Percentiles rank a stretch among this genome's conserved stretches.
phyloP scores from a whole-genome alignment of 1,140 invertebrate genomes.

The Pseudomyrmex gracilis region DNA sequence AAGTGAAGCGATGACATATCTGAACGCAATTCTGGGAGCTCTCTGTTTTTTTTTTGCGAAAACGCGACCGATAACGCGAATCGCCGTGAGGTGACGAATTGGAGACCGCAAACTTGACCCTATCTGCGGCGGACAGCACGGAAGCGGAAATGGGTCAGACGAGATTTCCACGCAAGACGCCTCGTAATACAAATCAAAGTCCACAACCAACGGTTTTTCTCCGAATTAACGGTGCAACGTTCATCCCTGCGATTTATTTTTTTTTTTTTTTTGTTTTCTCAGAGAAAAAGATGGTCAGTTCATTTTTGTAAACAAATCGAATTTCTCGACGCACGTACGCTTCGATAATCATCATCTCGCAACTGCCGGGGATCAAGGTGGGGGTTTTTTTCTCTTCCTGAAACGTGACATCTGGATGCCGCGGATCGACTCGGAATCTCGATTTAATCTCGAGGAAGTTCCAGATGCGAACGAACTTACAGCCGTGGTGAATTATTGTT shows the following conservation, averaged over 20 bases:
- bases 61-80: background rate
- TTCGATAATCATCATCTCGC: slow-evolving; percentile 26
- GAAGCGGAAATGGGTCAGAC: slow-evolving; percentile 74
- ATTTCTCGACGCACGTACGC: background rate
- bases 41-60: background rate
- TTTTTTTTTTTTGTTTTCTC: background rate
- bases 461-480: slow-evolving; percentile 36
- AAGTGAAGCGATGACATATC: background rate
- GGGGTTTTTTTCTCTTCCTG: slow-evolving; percentile 58
- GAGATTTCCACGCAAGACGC: slow-evolving; percentile 55
- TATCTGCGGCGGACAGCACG: slow-evolving; percentile 68
- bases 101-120: slow-evolving; percentile 71
- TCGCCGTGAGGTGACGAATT: too few relatives aligned
- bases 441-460: slow-evolving; percentile 56
- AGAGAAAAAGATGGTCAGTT: background rate
- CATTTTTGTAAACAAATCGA: slow-evolving; percentile 22
- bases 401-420: slow-evolving; percentile 78
- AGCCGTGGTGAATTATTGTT: slow-evolving; percentile 32
- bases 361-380: slow-evolving; percentile 34
- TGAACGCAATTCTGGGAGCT: too few relatives aligned
- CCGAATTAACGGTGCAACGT: background rate
- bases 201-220: background rate
- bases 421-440: slow-evolving; percentile 45
- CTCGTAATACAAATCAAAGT: too few relatives aligned
- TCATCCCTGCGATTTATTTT: too few relatives aligned